Conservation (phyloP, 2,797 vertebrate genomes). For the Lindbergichthys nudifrons region DNA sequence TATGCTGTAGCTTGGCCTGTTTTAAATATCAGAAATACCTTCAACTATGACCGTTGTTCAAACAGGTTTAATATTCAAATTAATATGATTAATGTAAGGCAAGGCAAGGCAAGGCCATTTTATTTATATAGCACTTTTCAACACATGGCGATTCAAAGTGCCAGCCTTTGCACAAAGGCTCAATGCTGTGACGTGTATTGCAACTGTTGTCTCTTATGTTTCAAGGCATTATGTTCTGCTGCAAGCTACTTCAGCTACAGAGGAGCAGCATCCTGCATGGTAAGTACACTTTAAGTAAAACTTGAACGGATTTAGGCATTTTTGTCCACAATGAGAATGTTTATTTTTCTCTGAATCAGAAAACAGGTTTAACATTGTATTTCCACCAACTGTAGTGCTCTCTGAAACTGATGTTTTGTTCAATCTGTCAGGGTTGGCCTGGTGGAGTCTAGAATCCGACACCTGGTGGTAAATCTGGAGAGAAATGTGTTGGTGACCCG, state of each 20-base stretch:
- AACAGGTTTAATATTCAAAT: no score
- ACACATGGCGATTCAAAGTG: no score
- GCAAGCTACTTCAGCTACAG: conserved; percentile 89
- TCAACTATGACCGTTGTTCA: background rate
- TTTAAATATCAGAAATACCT: conserved; percentile 6
- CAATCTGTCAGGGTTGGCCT: conserved; percentile 86
- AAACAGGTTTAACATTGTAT: conserved; percentile 47
- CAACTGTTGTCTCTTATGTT: conserved; percentile 87
- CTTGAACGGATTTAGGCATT: conserved; percentile 37
- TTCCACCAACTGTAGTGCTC: background rate
- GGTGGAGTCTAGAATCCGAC: conserved; percentile 93
- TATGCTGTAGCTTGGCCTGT: conserved; percentile 15
- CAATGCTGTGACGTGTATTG: conserved; percentile 5
- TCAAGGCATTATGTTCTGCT: conserved; percentile 95
- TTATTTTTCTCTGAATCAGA: conserved; percentile 28
- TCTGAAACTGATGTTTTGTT: conserved; percentile 23
- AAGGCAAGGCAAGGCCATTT: no score
- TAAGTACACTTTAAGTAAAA: conserved; percentile 81
- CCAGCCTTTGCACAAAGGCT: background rate
- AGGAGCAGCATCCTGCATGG: conserved; percentile 91
- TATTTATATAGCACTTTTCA: no score
- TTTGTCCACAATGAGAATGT: conserved; percentile 21
- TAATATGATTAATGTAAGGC: conserved; percentile 15
- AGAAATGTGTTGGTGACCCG: conserved; percentile 90
- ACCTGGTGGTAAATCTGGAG: conserved; percentile 90